Percentiles rank a stretch among this genome's conserved stretches.
Conservation (phyloP, 2,888 invertebrate species). For the Ditula angustiorana region DNA sequence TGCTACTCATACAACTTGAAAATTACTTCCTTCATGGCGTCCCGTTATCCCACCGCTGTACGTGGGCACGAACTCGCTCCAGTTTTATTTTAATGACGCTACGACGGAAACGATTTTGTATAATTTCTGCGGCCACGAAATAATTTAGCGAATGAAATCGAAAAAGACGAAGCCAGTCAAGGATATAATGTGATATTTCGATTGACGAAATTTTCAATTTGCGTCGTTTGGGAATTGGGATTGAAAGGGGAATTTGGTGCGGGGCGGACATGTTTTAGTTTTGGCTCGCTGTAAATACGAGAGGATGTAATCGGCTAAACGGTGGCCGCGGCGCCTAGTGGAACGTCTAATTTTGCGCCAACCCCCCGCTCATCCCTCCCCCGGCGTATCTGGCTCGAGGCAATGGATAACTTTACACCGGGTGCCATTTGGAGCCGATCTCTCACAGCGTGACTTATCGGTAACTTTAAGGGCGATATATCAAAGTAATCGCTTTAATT, state of each 20-base stretch:
- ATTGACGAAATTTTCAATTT: conserved; percentile 39
- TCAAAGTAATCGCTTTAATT: conserved; percentile 85
- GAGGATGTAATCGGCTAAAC: conserved; percentile 43
- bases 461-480: conserved; percentile 81
- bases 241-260: conserved; percentile 8
- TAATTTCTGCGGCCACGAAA: conserved; percentile 34
- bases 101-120: conserved; percentile 35
- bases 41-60: conserved; percentile 3
- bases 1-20: conserved; percentile 34
- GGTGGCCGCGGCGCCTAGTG: conserved; percentile 49
- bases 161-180: conserved; percentile 35
- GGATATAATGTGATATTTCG: conserved; percentile 40
- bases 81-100: conserved; percentile 38
- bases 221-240: conserved; percentile 16
- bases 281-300: conserved; percentile 24
- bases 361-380: conserved; percentile 47
- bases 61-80: conserved; percentile 19
- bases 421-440: conserved; percentile 80
- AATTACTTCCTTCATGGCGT: conserved; percentile 31
- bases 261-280: conserved; percentile 16
- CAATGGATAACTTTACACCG: conserved; percentile 80
- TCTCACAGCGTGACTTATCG: conserved; percentile 80
- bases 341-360: conserved; percentile 61
- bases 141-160: conserved; percentile 37
- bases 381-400: conserved; percentile 56